phyloP scores from a whole-genome alignment of 2,797 vertebrate genomes.

The Babyrousa celebensis region DNA sequence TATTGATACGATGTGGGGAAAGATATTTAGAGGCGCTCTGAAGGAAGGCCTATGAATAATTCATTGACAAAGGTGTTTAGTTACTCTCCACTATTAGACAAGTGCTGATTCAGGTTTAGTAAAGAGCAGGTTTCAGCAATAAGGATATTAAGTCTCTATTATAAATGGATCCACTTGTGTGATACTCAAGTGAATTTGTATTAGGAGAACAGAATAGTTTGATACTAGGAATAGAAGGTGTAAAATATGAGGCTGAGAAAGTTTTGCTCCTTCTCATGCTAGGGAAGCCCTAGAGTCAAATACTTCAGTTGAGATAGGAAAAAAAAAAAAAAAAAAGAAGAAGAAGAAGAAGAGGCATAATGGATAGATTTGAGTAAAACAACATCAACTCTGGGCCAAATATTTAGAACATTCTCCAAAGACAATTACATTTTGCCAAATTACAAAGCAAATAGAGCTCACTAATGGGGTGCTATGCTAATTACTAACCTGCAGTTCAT shows the following conservation, averaged over 20 bases:
- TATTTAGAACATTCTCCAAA: conserved; percentile 57
- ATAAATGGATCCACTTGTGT: background rate
- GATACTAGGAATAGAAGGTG: background rate
- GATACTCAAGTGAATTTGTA: background rate
- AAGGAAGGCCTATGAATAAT: background rate
- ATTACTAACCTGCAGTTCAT: conserved; percentile 71
- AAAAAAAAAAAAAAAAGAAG: background rate
- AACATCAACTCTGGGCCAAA: conserved; percentile 17
- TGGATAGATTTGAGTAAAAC: background rate
- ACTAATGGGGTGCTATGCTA: conserved; percentile 57
- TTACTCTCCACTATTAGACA: background rate
- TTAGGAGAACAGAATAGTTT: background rate
- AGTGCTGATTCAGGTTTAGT: background rate
- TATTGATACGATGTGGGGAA: background rate
- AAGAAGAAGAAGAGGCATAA: background rate
- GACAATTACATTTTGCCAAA: conserved; percentile 72
- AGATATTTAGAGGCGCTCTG: background rate
- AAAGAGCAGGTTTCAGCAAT: background rate
- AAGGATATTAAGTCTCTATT: background rate
- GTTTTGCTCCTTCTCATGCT: background rate
- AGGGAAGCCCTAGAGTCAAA: background rate
- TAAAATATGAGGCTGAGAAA: background rate
- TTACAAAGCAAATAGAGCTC: conserved; percentile 58
- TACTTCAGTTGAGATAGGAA: background rate
- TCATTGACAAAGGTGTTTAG: background rate